Evolutionary conservation across 1,140 invertebrate genomes (phyloP).

Genomic region (Camponotus floridanus): DNA sequence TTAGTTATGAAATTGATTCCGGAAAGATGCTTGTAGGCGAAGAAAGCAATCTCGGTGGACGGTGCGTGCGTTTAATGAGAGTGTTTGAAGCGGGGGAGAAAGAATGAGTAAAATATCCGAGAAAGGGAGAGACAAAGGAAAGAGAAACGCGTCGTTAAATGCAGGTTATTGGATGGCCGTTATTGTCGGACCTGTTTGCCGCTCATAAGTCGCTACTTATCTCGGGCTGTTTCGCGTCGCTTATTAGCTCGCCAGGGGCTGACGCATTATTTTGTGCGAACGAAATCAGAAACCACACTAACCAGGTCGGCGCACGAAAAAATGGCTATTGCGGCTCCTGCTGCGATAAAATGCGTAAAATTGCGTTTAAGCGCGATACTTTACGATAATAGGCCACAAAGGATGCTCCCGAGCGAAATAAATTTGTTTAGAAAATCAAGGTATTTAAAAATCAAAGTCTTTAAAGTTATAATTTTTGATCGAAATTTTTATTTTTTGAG

Average conservation of each 20-base stretch:
- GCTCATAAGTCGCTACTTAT: conserved; percentile 57
- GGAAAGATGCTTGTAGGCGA: not conserved
- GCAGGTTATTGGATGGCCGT: conserved; percentile 61
- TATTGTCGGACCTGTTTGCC: conserved; percentile 65
- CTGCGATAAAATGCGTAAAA: not conserved
- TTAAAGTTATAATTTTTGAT: too few species aligned
- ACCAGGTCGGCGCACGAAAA: conserved; percentile 27
- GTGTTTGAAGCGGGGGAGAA: not conserved
- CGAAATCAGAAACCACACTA: conserved; percentile 52
- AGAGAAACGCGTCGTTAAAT: conserved; percentile 27
- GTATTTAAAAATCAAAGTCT: not conserved
- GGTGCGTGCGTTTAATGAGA: conserved; percentile 13
- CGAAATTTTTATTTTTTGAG: too few species aligned
- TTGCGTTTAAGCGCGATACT: not conserved
- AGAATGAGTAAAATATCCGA: not conserved
- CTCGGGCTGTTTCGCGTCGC: not conserved
- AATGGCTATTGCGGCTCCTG: not conserved
- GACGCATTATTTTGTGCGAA: conserved; percentile 31
- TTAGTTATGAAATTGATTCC: conserved; percentile 40
- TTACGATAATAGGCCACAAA: not conserved
- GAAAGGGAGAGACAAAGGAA: not conserved
- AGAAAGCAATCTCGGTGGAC: conserved; percentile 17
- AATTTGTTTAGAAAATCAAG: not conserved
- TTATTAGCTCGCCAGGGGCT: conserved; percentile 49
- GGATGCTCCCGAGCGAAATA: not conserved